phyloP scores from a whole-genome alignment of 2,797 vertebrate genomes.

The Steatocranus sp. region DNA sequence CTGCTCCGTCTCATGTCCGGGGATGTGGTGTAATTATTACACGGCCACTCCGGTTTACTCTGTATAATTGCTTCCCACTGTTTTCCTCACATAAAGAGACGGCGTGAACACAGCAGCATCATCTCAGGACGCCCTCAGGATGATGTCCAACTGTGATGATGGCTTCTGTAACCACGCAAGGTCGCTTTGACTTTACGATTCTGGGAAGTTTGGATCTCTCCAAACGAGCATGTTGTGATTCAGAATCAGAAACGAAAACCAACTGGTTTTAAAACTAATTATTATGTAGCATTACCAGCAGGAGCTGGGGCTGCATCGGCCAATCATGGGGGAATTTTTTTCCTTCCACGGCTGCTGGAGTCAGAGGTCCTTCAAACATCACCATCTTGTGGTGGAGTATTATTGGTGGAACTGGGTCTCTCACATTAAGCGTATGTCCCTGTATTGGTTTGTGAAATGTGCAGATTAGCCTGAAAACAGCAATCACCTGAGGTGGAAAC shows the following conservation, averaged over 20 bases:
- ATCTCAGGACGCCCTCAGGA: background rate
- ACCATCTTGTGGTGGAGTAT: background rate
- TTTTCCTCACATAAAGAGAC: background rate
- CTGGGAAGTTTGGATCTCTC: background rate
- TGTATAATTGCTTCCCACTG: conserved; percentile 9
- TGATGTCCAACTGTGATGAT: rapidly evolving
- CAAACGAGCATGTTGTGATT: background rate
- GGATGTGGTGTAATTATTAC: conserved; percentile 18
- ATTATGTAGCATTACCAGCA: background rate
- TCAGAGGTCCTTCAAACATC: background rate
- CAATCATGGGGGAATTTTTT: background rate
- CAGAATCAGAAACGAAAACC: background rate
- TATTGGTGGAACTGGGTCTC: background rate
- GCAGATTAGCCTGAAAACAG: background rate
- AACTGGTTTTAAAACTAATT: background rate
- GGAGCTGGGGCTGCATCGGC: background rate
- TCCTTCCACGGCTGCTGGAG: background rate
- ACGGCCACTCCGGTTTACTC: background rate
- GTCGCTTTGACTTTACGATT: background rate
- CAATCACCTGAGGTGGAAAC: rapidly evolving
- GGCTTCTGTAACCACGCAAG: background rate
- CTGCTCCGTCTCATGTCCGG: conserved; percentile 4
- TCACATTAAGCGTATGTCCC: background rate
- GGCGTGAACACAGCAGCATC: background rate
- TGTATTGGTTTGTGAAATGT: background rate